phyloP scores from a whole-genome alignment of 2,888 invertebrate species.

The Lepas anatifera region DNA sequence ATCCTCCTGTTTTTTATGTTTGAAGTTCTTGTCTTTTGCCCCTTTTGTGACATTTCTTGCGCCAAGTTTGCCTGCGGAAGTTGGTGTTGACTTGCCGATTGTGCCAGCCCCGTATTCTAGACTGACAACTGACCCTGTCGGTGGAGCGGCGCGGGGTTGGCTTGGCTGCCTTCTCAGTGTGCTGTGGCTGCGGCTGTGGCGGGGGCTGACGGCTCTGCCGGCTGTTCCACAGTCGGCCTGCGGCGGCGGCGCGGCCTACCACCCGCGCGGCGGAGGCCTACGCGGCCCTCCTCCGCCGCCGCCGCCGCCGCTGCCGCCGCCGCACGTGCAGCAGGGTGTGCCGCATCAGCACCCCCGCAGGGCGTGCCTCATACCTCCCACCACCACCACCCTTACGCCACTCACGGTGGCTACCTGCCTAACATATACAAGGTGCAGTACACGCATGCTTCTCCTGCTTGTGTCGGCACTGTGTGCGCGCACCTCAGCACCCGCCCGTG shows the following conservation, averaged over 20 bases:
- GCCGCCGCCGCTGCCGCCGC: background rate
- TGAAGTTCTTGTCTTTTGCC: too few species aligned
- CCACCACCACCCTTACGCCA: background rate
- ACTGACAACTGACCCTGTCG: too few species aligned
- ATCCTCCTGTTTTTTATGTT: too few species aligned
- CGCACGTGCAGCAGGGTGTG: background rate
- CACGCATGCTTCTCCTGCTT: background rate
- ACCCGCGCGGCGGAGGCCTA: background rate
- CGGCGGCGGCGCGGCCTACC: background rate
- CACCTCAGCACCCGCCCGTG: background rate
- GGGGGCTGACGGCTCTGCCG: too few species aligned
- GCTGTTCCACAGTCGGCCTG: slow-evolving; percentile 3
- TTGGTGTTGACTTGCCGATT: too few species aligned
- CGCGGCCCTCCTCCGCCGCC: background rate
- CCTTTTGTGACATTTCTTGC: too few species aligned
- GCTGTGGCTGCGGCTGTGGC: too few species aligned
- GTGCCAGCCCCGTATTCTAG: too few species aligned
- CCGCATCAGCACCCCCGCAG: too few species aligned
- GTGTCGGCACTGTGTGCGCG: slow-evolving; percentile 13
- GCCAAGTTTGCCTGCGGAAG: too few species aligned
- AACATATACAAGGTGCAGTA: background rate
- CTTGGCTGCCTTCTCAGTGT: too few species aligned
- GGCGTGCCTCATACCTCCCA: background rate
- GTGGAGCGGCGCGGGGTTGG: too few species aligned
- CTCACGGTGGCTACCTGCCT: slow-evolving; percentile 7